Evolutionary conservation across 2,797 vertebrate genomes (phyloP), one percentile per base, ranked within the genome.

Genomic region (Furcifer pardalis): DNA sequence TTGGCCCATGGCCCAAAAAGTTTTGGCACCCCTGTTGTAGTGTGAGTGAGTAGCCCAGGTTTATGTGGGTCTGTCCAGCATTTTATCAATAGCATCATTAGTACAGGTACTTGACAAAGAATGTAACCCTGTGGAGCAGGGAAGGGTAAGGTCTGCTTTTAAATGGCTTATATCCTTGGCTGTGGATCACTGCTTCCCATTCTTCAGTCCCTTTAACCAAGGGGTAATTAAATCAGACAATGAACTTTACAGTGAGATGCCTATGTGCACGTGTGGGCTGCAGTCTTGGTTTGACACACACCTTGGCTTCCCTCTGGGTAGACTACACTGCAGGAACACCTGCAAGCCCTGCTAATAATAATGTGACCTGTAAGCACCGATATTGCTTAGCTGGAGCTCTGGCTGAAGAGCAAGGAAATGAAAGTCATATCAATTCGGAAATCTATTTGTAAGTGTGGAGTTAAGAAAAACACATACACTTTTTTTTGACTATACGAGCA

Each of bases 341-440:
- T 90, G 84, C 87, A 82, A 93, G 87, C 89, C 94, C 89, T n/a
- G 89, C 89, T 93, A 92, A 92, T 62, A 73, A 73, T 93, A 91
- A 89, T 79, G 82, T 89, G 90, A 93, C 85, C 40, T 23, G 30
- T 88, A 74, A 60, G 71, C 81, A 89, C 62, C 63, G 88, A 80
- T 91, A 81, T 79, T 86, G 83, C 52, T 69, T 91, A 84, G 85
- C 91, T 91, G 65, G 72, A 88, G 84, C 83, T 83, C 78, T 81
- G 89, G 65, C 79, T 71, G 87, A 89, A 86, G 91, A 87, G 86
- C 89, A 91, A 92, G 86, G 88, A 91, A 91, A 93, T 94, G 86
- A 90, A 93, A 90, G 84, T 92, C 86, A 86, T 93, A 81, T 77
- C 87, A 13, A 30, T 88, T 87, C 93, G 59, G 37, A 44, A 85